Evolutionary conservation across 2,888 invertebrate species (phyloP).

Genomic region (Drosophila mayaguana): DNA sequence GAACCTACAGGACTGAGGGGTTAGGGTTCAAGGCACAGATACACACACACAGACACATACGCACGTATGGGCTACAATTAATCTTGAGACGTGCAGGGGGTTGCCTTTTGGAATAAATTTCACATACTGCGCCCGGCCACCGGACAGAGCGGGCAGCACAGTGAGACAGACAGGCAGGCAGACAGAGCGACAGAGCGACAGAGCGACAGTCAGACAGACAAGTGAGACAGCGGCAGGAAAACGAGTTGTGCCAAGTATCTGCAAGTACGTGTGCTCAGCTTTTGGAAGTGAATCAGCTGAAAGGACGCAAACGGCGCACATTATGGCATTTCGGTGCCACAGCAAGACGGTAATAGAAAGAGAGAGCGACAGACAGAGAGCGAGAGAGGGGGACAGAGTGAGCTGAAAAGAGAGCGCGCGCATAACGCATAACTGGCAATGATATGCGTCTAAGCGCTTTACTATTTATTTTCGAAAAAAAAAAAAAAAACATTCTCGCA

Average conservation of each 20-base stretch:
- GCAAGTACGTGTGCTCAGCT: conserved; percentile 50
- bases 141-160: conserved; percentile 18
- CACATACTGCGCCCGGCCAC: conserved; percentile 61
- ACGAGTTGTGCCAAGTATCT: conserved; percentile 65
- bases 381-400: neutral
- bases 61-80: conserved; percentile 79
- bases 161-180: conserved; percentile 3
- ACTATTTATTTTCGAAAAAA: conserved; percentile 52
- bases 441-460: conserved; percentile 65
- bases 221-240: conserved; percentile 49
- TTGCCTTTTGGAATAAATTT: conserved; percentile 69
- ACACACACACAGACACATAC: conserved; percentile 2
- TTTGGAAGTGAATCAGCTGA: conserved; percentile 72
- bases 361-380: neutral
- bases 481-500: conserved; percentile 21
- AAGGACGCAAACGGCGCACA: conserved; percentile 62
- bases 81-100: conserved; percentile 72
- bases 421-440: conserved; percentile 53
- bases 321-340: conserved; percentile 60
- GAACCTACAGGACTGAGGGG: conserved; percentile 14
- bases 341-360: conserved; percentile 12
- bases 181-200: conserved; percentile 5
- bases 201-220: conserved; percentile 28
- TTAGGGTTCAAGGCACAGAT: conserved; percentile 20
- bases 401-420: neutral